phyloP scores from a whole-genome alignment of 2,113 vertebrate species.

The Lagopus leucura region DNA sequence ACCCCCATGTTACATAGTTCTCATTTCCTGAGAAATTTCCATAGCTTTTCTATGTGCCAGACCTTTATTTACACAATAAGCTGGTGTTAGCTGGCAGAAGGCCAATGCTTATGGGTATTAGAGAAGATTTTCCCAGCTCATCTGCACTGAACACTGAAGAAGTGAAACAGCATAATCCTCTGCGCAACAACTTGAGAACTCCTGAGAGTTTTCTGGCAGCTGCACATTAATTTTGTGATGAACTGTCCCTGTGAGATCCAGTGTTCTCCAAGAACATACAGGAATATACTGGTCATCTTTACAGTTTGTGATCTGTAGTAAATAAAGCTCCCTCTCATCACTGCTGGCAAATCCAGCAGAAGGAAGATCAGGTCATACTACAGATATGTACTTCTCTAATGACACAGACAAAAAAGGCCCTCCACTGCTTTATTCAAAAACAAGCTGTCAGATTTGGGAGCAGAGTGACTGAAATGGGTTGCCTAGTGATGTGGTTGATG shows the following conservation, averaged over 20 bases:
- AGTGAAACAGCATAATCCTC: not conserved
- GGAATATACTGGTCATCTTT: not conserved
- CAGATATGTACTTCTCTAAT: not conserved
- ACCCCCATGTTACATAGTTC: not conserved
- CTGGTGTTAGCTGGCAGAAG: not conserved
- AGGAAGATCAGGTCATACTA: not conserved
- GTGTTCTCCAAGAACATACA: not conserved
- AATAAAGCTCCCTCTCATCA: not conserved
- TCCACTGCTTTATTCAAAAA: not conserved
- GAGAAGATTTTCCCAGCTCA: constrained; percentile 15
- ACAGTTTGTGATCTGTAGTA: not conserved
- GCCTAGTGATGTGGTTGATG: too few species aligned
- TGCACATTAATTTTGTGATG: not conserved
- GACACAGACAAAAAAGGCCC: not conserved
- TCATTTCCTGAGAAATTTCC: not conserved
- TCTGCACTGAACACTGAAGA: not conserved
- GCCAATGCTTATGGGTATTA: not conserved
- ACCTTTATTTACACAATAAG: not conserved
- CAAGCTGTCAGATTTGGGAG: not conserved
- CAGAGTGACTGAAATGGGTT: not conserved
- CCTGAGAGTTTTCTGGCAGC: not conserved
- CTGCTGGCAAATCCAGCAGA: not conserved
- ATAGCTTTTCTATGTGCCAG: not conserved
- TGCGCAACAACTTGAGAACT: not conserved
- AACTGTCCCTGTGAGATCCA: not conserved